Base-by-base conservation (phyloP, 2,888 invertebrate species). In the Spisula solida region DNA sequence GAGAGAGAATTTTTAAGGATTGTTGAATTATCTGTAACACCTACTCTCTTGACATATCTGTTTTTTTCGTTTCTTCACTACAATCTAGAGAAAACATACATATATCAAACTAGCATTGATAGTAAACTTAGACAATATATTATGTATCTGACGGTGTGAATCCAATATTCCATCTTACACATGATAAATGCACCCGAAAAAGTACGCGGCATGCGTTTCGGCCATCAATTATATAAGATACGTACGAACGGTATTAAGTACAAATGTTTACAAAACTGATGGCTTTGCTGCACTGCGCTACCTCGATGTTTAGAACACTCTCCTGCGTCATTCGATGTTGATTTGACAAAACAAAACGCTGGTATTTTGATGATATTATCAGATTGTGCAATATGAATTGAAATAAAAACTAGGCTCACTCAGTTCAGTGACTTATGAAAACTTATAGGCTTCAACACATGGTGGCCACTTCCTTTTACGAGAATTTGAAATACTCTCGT, bases 121-220 rank as follows among this genome's bases (percentile, higher is more conserved):
- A 75, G n/a, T n/a, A n/a, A 83, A 83, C 70, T 83, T 60, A 60
- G 8, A 83, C 83, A 83, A 83, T 83, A 83, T 75, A 83, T 75
- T 83, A 75, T 66, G 66, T 75, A 31, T 70, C 12, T 51, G 83
- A 75, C 83, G 70, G 83, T 18, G 83, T 83, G 83, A 83, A 83
- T 75, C 83, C 48, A 70, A 47, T 75, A 75, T 83, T 8, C 70
- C 75, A 83, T 48, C 83, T 83, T 29, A 48, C 31, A 56, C 29
- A 47, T n/a, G 75, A 83, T 83, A 83, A 83, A 75, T 31, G 51
- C 48, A 75, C 34, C n/a, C 60, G 60, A 82, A 82, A 82, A 18
- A 82, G 20, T 34, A 60, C 60, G 18, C 29, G 55, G 60, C 82
- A 60, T 82, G 29, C 55, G 82, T 60, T 60, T 1, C 48, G 75